Evolutionary conservation across 37 sponge, comb jelly and placozoan genomes (phyloP), one percentile per base, ranked within the genome.

Genomic region (Dysidea cf. avara): DNA sequence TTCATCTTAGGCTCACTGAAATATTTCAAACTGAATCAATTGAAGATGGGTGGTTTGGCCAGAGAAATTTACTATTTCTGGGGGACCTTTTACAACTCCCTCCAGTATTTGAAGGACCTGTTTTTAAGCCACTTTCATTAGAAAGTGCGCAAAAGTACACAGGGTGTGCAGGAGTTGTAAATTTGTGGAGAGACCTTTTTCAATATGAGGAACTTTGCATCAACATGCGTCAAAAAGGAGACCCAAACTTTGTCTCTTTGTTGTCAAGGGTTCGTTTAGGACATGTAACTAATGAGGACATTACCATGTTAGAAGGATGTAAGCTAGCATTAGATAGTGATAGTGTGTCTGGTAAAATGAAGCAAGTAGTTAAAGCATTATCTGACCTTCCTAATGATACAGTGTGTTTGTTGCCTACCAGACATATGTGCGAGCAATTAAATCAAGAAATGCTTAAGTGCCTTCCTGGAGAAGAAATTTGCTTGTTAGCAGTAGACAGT

Each of bases 191-290:
- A 21, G 53, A 62, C 14, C 26, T 50, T n/a, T 34, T 85, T 43
- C 48, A 24, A 3, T 77, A 63, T 61, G 85, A 63, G n/a, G 86
- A 85, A 47, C 69, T 85, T 7, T 74, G 64, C 30, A 86, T 79
- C 38, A 91, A 91, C 75, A 80, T 79, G 72, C 77, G 85, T 29
- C 85, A 90, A 34, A 68, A 64, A 52, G n/a, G 37, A 43, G 17
- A 81, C 74, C 63, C 25, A 16, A 37, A 22, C 39, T 72, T 64
- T 55, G 32, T 20, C 20, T 20, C 28, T 33, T 48, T 78, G 56
- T 35, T 86, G 21, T 16, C 74, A 16, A 43, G 47, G n/a, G 67
- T 70, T 43, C 71, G 80, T 38, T 16, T 26, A 37, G 71, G 69
- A 20, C n/a, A 18, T 61, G 52, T 31, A 5, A 55, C 74, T 30